phyloP scores from a whole-genome alignment of 2,888 invertebrate genomes.

The Smittia sp. region DNA sequence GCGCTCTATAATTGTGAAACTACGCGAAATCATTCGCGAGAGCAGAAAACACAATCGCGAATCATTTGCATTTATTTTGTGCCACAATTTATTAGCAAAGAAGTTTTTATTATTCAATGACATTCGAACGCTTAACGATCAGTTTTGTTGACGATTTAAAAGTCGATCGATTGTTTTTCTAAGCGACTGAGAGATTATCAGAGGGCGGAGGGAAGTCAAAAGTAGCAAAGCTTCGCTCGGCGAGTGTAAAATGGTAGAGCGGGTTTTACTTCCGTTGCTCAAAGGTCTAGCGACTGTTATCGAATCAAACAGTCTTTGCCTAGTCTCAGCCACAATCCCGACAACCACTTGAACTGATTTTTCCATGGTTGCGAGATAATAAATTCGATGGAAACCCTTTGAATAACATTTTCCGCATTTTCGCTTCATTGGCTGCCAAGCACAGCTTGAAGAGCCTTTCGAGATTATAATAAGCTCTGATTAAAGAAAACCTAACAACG shows the following conservation, averaged over 20 bases:
- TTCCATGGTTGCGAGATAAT: not conserved
- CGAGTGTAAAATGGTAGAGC: not conserved
- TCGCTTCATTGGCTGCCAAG: too few species aligned
- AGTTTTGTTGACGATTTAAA: not conserved
- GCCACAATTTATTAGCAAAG: not conserved
- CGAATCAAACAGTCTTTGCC: too few species aligned
- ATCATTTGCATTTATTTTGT: slow-evolving; percentile 9
- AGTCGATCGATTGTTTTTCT: not conserved
- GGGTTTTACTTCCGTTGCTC: not conserved
- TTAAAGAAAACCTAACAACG: not conserved
- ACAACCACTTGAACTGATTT: not conserved
- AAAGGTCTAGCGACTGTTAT: too few species aligned
- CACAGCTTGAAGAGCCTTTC: not conserved
- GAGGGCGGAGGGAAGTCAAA: not conserved
- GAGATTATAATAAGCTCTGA: not conserved
- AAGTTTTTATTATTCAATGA: not conserved
- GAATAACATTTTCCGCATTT: not conserved
- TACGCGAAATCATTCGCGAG: not conserved
- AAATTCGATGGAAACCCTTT: not conserved
- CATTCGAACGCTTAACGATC: not conserved
- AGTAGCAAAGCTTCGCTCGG: not conserved
- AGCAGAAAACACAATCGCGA: not conserved
- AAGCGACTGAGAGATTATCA: not conserved
- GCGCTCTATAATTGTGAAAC: slow-evolving; percentile 6
- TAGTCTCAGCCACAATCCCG: not conserved